A percentile compares a stretch with the other conserved stretches of the same genome.
Evolutionary conservation across 2,113 vertebrate species (phyloP).

Genomic region (Furnarius figulus): DNA sequence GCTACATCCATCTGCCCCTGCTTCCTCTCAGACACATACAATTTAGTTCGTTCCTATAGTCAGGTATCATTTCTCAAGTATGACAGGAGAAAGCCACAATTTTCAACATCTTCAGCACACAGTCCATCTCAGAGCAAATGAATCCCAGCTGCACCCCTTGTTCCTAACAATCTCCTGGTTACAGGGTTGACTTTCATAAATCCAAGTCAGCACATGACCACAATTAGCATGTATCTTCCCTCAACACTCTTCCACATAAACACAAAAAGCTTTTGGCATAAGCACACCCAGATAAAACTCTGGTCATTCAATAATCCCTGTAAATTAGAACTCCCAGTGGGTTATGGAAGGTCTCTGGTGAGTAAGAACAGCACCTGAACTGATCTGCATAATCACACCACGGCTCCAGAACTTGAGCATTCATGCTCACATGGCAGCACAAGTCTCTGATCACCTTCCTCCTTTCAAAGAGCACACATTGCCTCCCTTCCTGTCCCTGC

Average conservation of each 20-base stretch:
- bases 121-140: background rate
- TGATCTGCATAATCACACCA: background rate
- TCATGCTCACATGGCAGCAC: background rate
- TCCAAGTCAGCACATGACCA: background rate
- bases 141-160: background rate
- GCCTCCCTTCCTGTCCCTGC: background rate
- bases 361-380: background rate
- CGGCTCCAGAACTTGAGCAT: background rate
- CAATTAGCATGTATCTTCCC: background rate
- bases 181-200: background rate
- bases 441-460: background rate
- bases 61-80: background rate
- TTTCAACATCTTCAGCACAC: background rate
- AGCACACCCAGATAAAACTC: background rate
- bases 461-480: background rate
- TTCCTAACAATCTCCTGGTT: background rate
- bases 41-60: fast-evolving
- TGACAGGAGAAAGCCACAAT: background rate
- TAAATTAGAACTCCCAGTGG: background rate
- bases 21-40: background rate
- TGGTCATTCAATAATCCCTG: background rate
- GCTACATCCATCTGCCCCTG: background rate
- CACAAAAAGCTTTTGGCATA: background rate
- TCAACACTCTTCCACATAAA: background rate
- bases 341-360: background rate